Base-by-base conservation (phyloP, 2,113 vertebrate species). In the Platycercus adscitus region DNA sequence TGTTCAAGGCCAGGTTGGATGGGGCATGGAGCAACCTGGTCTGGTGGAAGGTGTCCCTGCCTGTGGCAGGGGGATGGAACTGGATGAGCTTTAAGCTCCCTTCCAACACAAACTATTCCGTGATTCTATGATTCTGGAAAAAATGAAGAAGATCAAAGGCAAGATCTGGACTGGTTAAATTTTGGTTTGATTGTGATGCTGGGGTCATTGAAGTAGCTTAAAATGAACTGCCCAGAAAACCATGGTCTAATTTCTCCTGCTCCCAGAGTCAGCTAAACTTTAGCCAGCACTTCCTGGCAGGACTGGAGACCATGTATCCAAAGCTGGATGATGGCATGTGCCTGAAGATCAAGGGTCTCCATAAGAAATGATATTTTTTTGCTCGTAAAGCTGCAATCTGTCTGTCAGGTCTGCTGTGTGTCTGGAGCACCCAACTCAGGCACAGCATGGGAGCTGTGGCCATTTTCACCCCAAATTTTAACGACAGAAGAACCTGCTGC, bases 401-500 rank as follows among this genome's bases (percentile, higher is more conserved):
- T 35, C 65, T 46, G 24, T 43, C 12, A 14, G 55, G 25, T 47
- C 69, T 53, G 21, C 58, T n/a, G 31, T 1, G 0, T 8, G 8
- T 29, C n/a, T 17, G 7, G 46, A 75, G n/a, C 37, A 71, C n/a
- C 49, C 43, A 73, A 3, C 26, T 61, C 44, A 37, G 35, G 52
- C 80, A 56, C 31, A 71, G 31, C 2, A 1, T 11, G 49, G 60
- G 35, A 83, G 15, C 23, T 0, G 0, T 28, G 76, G 56, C 25
- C 26, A 5, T 49, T 71, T 70, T n/a, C 44, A 93, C 15, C 69
- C 55, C 31, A 21, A 4, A 71, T 71, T 16, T 71, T 50, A 6
- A 66, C 8, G 29, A 31, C 31, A 29, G 61, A 65, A 86, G 52
- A 41, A 84, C 8, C 25, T 47, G 31, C 39, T 72, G 15, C 26